These are phyloP conservation scores for Chrysolina oricalcia DNA, from an alignment of 2,888 invertebrate species.

Conservation along the genomic window DNA sequence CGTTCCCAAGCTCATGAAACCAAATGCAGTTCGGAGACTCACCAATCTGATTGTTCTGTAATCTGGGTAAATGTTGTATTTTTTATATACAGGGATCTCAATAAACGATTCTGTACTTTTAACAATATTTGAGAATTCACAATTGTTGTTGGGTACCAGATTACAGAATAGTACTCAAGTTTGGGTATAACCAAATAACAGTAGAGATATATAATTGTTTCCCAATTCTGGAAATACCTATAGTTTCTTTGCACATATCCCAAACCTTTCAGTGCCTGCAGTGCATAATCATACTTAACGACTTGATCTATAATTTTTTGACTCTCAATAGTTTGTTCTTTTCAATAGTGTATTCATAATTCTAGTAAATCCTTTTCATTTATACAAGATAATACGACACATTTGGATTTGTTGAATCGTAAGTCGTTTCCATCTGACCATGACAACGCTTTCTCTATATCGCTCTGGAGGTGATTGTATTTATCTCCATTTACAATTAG, in stretches of 20 bases:
- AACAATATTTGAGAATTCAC: not conserved
- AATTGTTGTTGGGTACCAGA: not conserved
- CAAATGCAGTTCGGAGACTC: not conserved
- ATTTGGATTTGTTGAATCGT: too few species aligned
- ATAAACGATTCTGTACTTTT: not conserved
- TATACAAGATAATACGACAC: too few species aligned
- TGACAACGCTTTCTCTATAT: not conserved
- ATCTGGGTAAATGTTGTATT: not conserved
- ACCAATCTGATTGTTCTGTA: not conserved
- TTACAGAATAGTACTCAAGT: too few species aligned
- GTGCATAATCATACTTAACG: not conserved
- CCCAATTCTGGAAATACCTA: too few species aligned
- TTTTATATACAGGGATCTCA: not conserved
- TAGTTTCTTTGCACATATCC: not conserved
- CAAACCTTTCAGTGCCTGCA: not conserved
- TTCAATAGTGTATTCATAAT: not conserved
- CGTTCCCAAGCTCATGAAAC: not conserved
- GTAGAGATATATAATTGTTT: too few species aligned
- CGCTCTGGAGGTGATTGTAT: not conserved
- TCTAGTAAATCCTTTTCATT: conserved; percentile 5
- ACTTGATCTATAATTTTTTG: not conserved
- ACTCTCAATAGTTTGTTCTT: not conserved
- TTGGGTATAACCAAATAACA: too few species aligned
- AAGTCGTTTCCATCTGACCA: not conserved
- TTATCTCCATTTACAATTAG: not conserved